Percentiles rank a stretch among this genome's conserved stretches.
phyloP scores from a whole-genome alignment of 2,113 vertebrate species.

The Rhadina sibilatrix region DNA sequence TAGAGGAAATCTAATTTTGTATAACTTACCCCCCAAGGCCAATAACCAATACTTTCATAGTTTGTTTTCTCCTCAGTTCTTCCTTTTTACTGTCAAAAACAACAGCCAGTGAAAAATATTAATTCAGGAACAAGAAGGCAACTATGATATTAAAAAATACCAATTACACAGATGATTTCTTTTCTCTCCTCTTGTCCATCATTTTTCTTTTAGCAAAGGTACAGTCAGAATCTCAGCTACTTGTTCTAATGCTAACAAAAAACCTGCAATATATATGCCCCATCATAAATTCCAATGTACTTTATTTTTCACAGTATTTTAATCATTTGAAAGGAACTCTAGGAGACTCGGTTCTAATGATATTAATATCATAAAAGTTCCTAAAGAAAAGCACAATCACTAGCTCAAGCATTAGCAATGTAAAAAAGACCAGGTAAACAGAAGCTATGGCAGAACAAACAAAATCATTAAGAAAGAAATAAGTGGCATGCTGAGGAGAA shows the following conservation, averaged over 20 bases:
- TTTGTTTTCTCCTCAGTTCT: slow-evolving; percentile 26
- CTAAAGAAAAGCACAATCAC: background rate
- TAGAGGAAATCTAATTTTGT: background rate
- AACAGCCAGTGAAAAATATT: background rate
- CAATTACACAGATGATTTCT: background rate
- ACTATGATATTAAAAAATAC: background rate
- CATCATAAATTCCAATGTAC: background rate
- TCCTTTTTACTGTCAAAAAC: slow-evolving; percentile 52
- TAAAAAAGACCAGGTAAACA: background rate
- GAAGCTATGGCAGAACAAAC: background rate
- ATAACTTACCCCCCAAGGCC: slow-evolving; percentile 90
- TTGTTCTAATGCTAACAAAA: background rate
- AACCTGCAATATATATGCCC: background rate
- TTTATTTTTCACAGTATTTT: background rate
- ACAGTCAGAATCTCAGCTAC: background rate
- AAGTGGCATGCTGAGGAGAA: background rate
- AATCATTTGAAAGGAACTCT: background rate
- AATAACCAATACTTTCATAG: slow-evolving; percentile 84
- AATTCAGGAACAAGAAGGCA: background rate
- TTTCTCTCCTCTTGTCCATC: background rate
- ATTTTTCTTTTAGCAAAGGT: background rate
- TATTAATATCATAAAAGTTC: background rate
- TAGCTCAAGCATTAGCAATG: background rate
- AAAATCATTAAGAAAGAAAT: background rate
- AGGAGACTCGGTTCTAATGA: background rate